Conservation (phyloP, 1,140 invertebrate genomes). For the Panulirus ornatus region DNA sequence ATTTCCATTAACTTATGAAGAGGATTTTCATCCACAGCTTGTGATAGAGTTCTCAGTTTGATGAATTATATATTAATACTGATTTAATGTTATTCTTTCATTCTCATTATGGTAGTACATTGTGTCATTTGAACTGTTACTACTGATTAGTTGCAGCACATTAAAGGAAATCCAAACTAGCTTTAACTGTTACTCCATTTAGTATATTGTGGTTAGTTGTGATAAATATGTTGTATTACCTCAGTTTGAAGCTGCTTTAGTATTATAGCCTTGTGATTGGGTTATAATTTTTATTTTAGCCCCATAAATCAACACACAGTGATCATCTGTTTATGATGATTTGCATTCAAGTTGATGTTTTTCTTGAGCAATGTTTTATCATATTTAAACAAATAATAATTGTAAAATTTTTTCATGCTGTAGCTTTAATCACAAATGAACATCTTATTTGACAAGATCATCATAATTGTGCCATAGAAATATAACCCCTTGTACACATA, state of each 20-base stretch:
- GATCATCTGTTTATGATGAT: background rate
- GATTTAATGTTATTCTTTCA: too few relatives aligned
- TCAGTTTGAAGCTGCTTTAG: background rate
- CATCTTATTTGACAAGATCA: background rate
- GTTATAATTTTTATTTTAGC: background rate
- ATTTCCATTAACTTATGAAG: background rate
- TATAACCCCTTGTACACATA: background rate
- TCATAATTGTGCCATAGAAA: conserved; percentile 15
- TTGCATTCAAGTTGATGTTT: background rate
- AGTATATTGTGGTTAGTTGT: too few relatives aligned
- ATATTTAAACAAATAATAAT: background rate
- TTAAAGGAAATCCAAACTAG: too few relatives aligned
- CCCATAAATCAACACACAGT: background rate
- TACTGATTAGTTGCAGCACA: too few relatives aligned
- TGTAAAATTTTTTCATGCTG: background rate
- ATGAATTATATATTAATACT: too few relatives aligned
- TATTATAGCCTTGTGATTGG: background rate
- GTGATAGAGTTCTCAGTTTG: too few relatives aligned
- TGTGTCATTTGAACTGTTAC: too few relatives aligned
- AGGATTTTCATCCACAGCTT: too few relatives aligned
- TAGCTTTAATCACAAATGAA: background rate
- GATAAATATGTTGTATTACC: background rate
- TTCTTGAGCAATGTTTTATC: background rate
- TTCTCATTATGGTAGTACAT: too few relatives aligned
- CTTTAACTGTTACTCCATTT: too few relatives aligned